phyloP scores from a whole-genome alignment of 1,140 invertebrate species.

The Diabrotica undecimpunctata region DNA sequence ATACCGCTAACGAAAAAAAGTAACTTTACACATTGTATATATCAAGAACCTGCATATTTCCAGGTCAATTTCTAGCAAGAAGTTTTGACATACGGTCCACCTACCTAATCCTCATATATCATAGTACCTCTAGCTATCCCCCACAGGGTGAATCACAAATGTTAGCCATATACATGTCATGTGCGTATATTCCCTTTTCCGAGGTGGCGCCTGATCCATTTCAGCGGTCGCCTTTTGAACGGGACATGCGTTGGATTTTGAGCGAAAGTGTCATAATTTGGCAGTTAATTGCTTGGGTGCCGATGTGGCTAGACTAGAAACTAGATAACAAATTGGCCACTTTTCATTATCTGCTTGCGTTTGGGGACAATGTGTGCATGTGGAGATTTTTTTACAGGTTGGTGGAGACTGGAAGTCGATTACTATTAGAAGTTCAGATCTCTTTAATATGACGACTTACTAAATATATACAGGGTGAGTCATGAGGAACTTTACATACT shows the following conservation, averaged over 20 bases:
- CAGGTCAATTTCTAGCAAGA: too few relatives aligned
- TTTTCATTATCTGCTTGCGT: slow-evolving; percentile 21
- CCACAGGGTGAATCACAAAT: slow-evolving; percentile 14
- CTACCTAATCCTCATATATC: not conserved
- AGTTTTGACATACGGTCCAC: not conserved
- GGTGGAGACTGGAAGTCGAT: not conserved
- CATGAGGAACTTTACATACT: too few relatives aligned
- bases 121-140: not conserved
- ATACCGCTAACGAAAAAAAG: too few relatives aligned
- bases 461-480: too few relatives aligned
- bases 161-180: slow-evolving; percentile 24
- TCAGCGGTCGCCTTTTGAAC: not conserved
- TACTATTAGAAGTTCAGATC: too few relatives aligned
- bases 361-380: not conserved
- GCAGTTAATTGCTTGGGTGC: slow-evolving; percentile 34
- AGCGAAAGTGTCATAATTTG: slow-evolving; percentile 35
- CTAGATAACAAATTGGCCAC: slow-evolving; percentile 33
- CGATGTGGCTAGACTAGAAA: slow-evolving; percentile 28
- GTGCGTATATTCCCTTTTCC: slow-evolving; percentile 7
- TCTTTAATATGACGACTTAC: too few relatives aligned
- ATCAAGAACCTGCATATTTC: too few relatives aligned
- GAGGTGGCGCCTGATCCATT: slow-evolving; percentile 24
- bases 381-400: not conserved
- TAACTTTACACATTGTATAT: too few relatives aligned
- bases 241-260: slow-evolving; percentile 9